These are phyloP conservation scores for Shinisaurus crocodilurus DNA, from an alignment of 2,113 vertebrate species.

Conservation along the genomic window DNA sequence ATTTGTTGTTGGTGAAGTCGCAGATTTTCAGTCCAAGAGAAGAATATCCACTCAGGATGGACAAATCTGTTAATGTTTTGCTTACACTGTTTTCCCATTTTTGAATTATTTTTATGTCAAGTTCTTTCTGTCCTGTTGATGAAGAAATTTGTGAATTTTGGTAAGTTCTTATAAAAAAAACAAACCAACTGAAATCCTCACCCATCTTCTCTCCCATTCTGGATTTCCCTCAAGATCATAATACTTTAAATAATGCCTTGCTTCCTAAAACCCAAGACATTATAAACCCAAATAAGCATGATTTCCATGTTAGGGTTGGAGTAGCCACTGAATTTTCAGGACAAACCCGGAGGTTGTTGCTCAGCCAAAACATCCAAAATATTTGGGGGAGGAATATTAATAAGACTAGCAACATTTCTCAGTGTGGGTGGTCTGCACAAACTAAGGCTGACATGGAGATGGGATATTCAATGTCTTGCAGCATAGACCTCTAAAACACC, in stretches of 20 bases:
- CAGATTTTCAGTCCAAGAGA: constrained; percentile 2
- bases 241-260: neutral
- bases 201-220: neutral
- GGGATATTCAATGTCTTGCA: neutral
- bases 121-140: no score
- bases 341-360: neutral
- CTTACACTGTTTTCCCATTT: neutral
- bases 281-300: no score
- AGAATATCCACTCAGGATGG: neutral
- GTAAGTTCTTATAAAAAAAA: no score
- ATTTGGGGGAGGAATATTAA: neutral
- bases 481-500: neutral
- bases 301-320: no score
- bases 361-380: neutral
- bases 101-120: neutral
- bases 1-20: constrained; percentile 3
- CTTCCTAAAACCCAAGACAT: neutral
- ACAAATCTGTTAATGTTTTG: neutral
- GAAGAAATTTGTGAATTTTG: no score
- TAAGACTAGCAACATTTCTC: neutral
- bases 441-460: neutral
- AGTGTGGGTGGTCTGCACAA: neutral
- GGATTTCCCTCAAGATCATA: neutral
- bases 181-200: no score
- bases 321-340: neutral